Conservation (phyloP, 92 coral and sea anemone species). For the Umimayanthus chanpuru region DNA sequence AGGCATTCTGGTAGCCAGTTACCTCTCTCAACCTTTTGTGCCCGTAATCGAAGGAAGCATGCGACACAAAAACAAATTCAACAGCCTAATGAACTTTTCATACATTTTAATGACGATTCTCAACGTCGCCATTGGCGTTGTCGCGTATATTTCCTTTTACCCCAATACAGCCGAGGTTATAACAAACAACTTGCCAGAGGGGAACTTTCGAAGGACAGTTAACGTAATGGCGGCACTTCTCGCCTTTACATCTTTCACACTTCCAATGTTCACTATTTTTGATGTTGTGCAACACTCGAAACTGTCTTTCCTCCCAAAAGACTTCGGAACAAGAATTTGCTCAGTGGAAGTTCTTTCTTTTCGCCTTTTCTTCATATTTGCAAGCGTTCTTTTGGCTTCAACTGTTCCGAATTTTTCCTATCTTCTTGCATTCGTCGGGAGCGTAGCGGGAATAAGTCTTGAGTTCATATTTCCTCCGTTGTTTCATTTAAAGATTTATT, state of each 20-base stretch:
- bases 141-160: constrained; percentile 84
- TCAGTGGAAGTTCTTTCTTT: constrained; percentile 60
- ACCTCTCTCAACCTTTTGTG: constrained; percentile 96
- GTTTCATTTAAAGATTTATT: constrained; percentile 76
- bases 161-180: constrained; percentile 90
- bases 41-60: constrained; percentile 96
- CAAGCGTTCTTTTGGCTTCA: constrained; percentile 75
- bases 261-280: constrained; percentile 95
- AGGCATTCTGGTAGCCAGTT: constrained; percentile 93
- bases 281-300: constrained; percentile 76
- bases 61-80: constrained; percentile 78
- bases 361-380: constrained; percentile 59
- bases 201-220: constrained; percentile 77
- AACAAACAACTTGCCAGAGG: constrained; percentile 90
- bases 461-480: constrained; percentile 86
- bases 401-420: constrained; percentile 74
- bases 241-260: constrained; percentile 89
- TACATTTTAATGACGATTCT: constrained; percentile 81
- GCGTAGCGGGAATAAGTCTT: constrained; percentile 79
- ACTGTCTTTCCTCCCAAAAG: constrained; percentile 53
- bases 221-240: constrained; percentile 89
- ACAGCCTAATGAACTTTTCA: constrained; percentile 69
- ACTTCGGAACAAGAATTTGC: constrained; percentile 56
- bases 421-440: constrained; percentile 80
- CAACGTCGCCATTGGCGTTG: constrained; percentile 85